A percentile compares a stretch with the other conserved stretches of the same genome.
Conservation (phyloP, 2,113 vertebrate species). For the Steatornis caripensis region DNA sequence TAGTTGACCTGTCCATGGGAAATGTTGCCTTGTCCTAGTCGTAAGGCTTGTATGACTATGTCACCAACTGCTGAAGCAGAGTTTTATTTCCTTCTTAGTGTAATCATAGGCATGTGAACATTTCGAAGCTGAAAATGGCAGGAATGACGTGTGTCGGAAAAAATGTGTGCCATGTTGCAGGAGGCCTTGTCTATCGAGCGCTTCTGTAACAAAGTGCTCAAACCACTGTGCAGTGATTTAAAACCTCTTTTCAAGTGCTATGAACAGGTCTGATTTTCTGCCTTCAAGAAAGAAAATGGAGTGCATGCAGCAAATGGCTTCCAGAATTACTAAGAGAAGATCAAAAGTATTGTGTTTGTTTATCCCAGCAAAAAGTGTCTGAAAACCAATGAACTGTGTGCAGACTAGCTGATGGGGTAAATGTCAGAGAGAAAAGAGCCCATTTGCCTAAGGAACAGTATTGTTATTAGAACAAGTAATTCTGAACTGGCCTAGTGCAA, state of each 20-base stretch:
- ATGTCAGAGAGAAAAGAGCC: not conserved
- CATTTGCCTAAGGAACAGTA: not conserved
- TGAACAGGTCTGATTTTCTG: not conserved
- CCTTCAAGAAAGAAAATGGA: not conserved
- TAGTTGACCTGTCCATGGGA: not conserved
- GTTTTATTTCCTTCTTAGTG: not conserved
- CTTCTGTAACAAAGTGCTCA: not conserved
- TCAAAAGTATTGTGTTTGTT: not conserved
- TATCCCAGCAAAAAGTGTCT: not conserved
- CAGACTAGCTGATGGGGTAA: not conserved
- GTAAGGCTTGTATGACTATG: not conserved
- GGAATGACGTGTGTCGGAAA: not conserved
- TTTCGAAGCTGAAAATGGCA: not conserved
- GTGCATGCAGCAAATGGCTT: not conserved
- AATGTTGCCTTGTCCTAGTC: not conserved
- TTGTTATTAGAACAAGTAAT: not conserved
- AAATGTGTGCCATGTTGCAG: not conserved
- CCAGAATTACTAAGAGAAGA: not conserved
- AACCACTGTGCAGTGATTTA: not conserved
- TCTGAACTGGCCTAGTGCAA: not conserved
- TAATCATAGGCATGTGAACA: not conserved
- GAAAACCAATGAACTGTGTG: not conserved
- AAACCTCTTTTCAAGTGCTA: not conserved
- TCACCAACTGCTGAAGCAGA: not conserved
- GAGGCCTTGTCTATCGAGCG: rapidly evolving